Base-by-base conservation (phyloP, 2,113 vertebrate genomes). In the Plecotus auritus region DNA sequence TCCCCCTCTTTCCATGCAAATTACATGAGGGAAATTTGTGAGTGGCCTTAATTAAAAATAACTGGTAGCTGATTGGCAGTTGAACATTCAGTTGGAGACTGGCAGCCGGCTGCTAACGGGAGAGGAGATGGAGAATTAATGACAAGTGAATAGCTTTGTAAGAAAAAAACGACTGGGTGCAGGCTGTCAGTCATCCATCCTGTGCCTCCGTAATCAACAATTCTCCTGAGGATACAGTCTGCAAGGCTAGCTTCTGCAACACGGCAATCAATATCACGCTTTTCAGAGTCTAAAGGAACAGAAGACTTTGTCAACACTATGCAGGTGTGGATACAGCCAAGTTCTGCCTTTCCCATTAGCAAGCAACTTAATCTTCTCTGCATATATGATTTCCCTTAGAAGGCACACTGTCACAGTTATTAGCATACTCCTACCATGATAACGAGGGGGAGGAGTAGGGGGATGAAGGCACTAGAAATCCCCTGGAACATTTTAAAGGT, bases 11-110 rank as follows among this genome's bases (percentile, higher is more conserved):
- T 30, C 6, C 32, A 30, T 59, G 9, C 0, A 2, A 54, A 32
- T 76, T 95, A 93, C 9, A 0, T 66, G 97, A 96, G 16, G 73
- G 22, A 94, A 96, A 76, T 97, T 92, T 86, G 59, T 35, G 69
- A 97, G 69, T 28, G 59, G 47, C 49, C 51, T 96, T 97, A 95
- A 94, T 97, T 83, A 95, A 97, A 96, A 97, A 94, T 81, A 96
- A 92, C 61, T 61, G 59, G 35, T 42, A 22, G 61, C 91, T 96
- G 51, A 94, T 69, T 97, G 76, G 47, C 78, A 96, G 88, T 94
- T 89, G 90, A 73, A 73, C 81, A 81, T 26, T 84, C 54, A 73
- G 49, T 56, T 95, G 56, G 54, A 97, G 96, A 88, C 59, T 76
- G 88, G 95, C 85, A 97, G 61, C 92, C 3, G 1, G 61, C 92